phyloP scores from a whole-genome alignment of 1,140 invertebrate species.

The Papilio dardanus region DNA sequence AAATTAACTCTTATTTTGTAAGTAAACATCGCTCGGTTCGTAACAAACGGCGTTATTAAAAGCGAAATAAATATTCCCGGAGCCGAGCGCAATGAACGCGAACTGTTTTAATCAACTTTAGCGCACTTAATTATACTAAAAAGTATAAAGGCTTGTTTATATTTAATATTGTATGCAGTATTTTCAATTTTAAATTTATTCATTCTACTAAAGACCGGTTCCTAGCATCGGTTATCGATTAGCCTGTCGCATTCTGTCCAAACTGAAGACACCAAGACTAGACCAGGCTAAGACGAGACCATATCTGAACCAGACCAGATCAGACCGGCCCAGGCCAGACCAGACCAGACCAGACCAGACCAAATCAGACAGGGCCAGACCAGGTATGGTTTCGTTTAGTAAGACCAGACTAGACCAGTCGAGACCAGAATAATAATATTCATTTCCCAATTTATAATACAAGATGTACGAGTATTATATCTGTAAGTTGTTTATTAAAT shows the following conservation, averaged over 20 bases:
- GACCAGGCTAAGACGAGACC: too few species aligned
- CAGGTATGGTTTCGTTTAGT: too few species aligned
- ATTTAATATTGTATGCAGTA: neutral
- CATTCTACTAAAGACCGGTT: neutral
- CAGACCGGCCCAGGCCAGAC: neutral
- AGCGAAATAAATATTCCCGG: neutral
- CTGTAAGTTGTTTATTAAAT: neutral
- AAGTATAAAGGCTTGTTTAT: neutral
- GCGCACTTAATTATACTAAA: slow-evolving; percentile 2
- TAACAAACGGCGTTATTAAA: slow-evolving; percentile 23
- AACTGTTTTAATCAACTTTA: slow-evolving; percentile 13
- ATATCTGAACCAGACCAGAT: too few species aligned
- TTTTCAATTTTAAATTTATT: neutral
- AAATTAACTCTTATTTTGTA: neutral
- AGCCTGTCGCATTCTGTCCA: too few species aligned
- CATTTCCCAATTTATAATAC: too few species aligned
- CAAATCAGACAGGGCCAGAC: neutral
- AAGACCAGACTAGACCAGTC: too few species aligned
- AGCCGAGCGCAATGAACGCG: neutral
- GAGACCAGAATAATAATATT: too few species aligned
- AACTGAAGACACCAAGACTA: too few species aligned
- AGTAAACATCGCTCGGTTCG: neutral
- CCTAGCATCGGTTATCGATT: neutral
- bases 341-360: too few species aligned
- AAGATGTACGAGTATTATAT: too few species aligned